These are phyloP conservation scores for Empis stercorea DNA, from an alignment of 2,888 invertebrate species.

Conservation along the genomic window DNA sequence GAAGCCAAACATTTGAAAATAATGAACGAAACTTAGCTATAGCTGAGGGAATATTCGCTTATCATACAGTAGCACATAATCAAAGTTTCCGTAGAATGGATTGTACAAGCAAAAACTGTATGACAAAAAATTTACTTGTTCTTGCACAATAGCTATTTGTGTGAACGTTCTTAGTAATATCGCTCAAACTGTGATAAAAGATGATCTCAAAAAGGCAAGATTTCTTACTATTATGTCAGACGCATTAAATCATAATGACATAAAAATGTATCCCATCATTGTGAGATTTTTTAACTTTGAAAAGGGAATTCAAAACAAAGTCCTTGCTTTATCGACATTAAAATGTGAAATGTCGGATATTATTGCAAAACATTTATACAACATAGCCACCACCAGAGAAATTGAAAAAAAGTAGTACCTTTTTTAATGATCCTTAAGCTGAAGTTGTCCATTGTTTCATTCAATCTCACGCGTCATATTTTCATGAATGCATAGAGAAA, in stretches of 20 bases:
- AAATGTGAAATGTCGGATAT: no score
- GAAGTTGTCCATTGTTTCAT: no score
- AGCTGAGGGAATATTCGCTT: slow-evolving; percentile 7
- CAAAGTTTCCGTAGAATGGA: slow-evolving; percentile 11
- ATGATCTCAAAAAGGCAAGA: not conserved
- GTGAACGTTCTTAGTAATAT: not conserved
- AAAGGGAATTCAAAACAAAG: no score
- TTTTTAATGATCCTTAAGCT: no score
- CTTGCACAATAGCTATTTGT: not conserved
- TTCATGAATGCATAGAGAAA: no score
- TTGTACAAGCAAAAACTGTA: slow-evolving; percentile 4
- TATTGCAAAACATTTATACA: no score
- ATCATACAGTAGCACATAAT: slow-evolving; percentile 9
- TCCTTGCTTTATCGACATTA: no score
- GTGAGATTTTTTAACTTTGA: not conserved
- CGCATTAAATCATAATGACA: slow-evolving; percentile 14
- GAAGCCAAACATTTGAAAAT: not conserved
- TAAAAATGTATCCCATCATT: slow-evolving; percentile 13
- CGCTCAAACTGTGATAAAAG: not conserved
- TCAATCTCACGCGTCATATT: no score
- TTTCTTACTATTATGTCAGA: slow-evolving; percentile 9
- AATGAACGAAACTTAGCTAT: not conserved
- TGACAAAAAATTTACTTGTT: slow-evolving; percentile 7
- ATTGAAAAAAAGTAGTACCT: no score
- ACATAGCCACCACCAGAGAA: no score